These are phyloP conservation scores for Helicolenus hilgendorfi DNA, from an alignment of 2,797 vertebrate genomes.

Conservation along the genomic window DNA sequence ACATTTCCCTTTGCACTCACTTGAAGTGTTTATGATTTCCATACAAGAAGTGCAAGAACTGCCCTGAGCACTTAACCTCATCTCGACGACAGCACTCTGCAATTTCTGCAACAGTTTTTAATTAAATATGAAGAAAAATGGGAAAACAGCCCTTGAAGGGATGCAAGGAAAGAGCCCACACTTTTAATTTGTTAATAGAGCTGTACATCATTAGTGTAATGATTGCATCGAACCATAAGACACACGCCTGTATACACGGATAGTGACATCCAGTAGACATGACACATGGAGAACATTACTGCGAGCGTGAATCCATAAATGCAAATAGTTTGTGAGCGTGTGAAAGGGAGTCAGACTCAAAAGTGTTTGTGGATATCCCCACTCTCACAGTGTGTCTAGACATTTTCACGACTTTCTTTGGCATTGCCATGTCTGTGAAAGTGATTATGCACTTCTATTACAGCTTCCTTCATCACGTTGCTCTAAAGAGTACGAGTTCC, in stretches of 20 bases:
- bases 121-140: constrained; percentile 84
- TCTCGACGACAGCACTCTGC: constrained; percentile 60
- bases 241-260: constrained; percentile 54
- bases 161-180: constrained; percentile 62
- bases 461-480: constrained; percentile 73
- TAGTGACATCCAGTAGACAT: constrained; percentile 54
- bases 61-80: constrained; percentile 82
- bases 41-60: constrained; percentile 76
- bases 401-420: constrained; percentile 53
- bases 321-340: constrained; percentile 24
- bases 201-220: constrained; percentile 76
- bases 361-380: constrained; percentile 22
- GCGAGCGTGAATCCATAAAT: constrained; percentile 53
- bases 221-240: constrained; percentile 68
- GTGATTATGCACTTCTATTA: constrained; percentile 70
- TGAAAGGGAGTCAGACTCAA: constrained; percentile 17
- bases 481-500: constrained; percentile 74
- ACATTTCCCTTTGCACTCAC: constrained; percentile 78
- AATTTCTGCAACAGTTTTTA: constrained; percentile 83
- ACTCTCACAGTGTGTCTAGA: constrained; percentile 38
- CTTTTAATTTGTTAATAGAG: constrained; percentile 86
- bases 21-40: constrained; percentile 82
- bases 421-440: constrained; percentile 51
- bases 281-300: constrained; percentile 38
- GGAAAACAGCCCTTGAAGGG: constrained; percentile 81